Evolutionary conservation across 1,140 invertebrate genomes (phyloP).

Genomic region (silkworm (Bombyx mori)): ASM3026992v2 NC_085121.1:5927501-5928000

Average conservation of each 20-base stretch:
- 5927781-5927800: background rate
- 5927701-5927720: conserved; percentile 71
- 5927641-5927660: conserved; percentile 61
- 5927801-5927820: no score
- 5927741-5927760: conserved; percentile 70
- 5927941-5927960: no score
- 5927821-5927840: no score
- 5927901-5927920: no score
- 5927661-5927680: conserved; percentile 60
- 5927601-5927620: conserved; percentile 57
- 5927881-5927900: no score
- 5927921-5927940: no score
- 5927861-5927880: no score
- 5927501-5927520: no score
- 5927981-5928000: no score
- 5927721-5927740: conserved; percentile 61
- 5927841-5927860: no score
- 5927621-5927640: conserved; percentile 30
- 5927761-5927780: conserved; percentile 38
- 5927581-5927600: conserved; percentile 41
- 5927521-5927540: conserved; percentile 31
- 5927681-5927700: conserved; percentile 67
- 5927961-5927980: no score
- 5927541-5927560: conserved; percentile 24
- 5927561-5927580: conserved; percentile 30